Evolutionary conservation across 2,888 invertebrate genomes (phyloP), one percentile per base, ranked within the genome.

Genomic region (Trichogramma dendrolimi): DNA sequence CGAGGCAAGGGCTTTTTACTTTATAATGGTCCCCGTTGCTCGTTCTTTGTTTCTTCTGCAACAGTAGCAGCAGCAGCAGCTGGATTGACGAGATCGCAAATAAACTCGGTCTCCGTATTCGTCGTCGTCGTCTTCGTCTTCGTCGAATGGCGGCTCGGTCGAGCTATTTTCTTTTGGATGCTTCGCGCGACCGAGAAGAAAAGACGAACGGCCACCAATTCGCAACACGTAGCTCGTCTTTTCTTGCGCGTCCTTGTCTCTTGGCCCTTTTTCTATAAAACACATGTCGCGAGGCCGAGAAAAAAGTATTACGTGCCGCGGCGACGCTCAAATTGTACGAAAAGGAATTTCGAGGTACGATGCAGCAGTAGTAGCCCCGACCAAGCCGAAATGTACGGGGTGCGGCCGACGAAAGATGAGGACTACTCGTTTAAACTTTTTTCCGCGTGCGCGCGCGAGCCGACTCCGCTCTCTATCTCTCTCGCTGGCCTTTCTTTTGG

Each of bases 151-250:
- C 64, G 59, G 64, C 62, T 44, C 46, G 44, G 44, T 11, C 38
- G 11, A 6, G 47, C n/a, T 4, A 47, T 56, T 59, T 59, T 60
- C 56, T 60, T 63, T 43, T 51, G 41, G 8, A 4, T 40, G 1
- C 10, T 7, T 27, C 27, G 27, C 27, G 27, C 27, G 2, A 27
- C 27, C 27, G 27, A 27, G 39, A 43, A 41, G 55, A 46, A n/a
- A 11, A 11, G n/a, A 40, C 55, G 59, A 43, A 49, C 46, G 53
- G 39, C 43, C 58, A 58, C 53, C 65, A 52, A 65, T 63, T 65
- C 65, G 51, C 62, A 60, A 65, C 65, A 65, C 62, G 65, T 65
- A 63, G 60, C 60, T 53, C 53, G 62, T 65, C 62, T 62, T 65
- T 55, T 60, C 58, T 62, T 57, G 40, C 10, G 60, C 49, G 27